Evolutionary conservation across 1,140 invertebrate genomes (phyloP), one percentile per base, ranked within the genome.

Genomic region (Harpegnathos saltator): DNA sequence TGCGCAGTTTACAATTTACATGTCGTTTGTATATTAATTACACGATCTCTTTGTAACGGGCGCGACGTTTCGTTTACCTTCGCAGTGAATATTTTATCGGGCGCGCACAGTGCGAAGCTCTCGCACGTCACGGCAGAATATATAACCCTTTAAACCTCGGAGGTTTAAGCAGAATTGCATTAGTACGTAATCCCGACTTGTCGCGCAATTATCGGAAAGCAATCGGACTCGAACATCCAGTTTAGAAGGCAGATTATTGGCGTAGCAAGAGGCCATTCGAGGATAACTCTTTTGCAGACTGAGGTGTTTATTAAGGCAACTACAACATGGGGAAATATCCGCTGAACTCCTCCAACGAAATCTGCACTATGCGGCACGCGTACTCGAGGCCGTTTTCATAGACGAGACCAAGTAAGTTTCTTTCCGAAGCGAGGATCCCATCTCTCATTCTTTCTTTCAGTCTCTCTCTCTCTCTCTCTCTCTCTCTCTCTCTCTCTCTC

Each of bases 341-440:
- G 97, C 96, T 71, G 97, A 98, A 91, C 96, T 97, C 82, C 95
- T 98, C 85, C 97, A 98, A 95, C 96, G 96, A 92, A 98, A 98
- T 94, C 94, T 98, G 81, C 96, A 97, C 88, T 98, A 98, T 94
- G 97, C 97, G 54, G 97, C 97, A 15, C 96, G 96, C 91, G 97
- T 98, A 11, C 95, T 98, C 68, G 98, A 98, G 95, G 97, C 97
- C 15, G 97, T 98, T 66, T 98, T 97, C 94, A 96, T 97, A 91
- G 97, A 98, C 93, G 97, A 98, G 93, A 97, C 97, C 91, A 98
- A 97, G 97, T 98, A 96, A 95, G 96, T 96, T 90, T 86, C 54
- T 56, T 48, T 68, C 74, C 1, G 61, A 85, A 73, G 9, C 38
- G 48, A 44, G 17, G 65, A 54, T 48, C 50, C n/a, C 33, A 7